Conservation (phyloP, 2,888 invertebrate genomes). For the Andrena bicolor region DNA sequence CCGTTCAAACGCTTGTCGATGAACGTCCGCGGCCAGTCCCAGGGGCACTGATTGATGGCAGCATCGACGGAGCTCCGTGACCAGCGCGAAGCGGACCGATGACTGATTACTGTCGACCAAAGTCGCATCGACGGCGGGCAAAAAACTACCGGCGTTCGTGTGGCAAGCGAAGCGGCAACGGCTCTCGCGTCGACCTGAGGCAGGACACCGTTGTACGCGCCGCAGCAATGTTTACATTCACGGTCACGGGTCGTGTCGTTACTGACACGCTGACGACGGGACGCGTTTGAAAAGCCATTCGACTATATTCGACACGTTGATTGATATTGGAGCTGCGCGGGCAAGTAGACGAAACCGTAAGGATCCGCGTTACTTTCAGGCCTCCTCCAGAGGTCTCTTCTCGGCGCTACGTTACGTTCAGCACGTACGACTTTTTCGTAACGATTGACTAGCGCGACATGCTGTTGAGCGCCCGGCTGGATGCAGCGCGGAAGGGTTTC, state of each 20-base stretch:
- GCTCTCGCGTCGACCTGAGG: neutral
- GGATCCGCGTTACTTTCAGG: neutral
- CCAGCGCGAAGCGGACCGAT: neutral
- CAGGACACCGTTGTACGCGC: slow-evolving; percentile 4
- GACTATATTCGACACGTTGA: slow-evolving; percentile 1
- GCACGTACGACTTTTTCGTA: slow-evolving; percentile 48
- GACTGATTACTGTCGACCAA: slow-evolving; percentile 7
- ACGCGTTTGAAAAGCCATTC: slow-evolving; percentile 49
- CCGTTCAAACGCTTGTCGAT: neutral
- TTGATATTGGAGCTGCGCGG: neutral
- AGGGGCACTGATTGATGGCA: slow-evolving; percentile 5
- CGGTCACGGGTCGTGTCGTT: slow-evolving; percentile 28
- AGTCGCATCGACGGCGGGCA: neutral
- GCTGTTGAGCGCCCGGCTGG: neutral
- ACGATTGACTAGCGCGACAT: slow-evolving; percentile 9
- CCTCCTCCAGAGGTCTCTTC: neutral
- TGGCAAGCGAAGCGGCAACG: neutral
- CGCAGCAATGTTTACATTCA: slow-evolving; percentile 48
- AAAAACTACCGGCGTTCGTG: slow-evolving; percentile 18
- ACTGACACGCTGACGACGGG: slow-evolving; percentile 28
- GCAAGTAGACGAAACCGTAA: neutral
- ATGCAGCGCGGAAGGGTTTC: neutral
- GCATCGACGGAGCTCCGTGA: neutral
- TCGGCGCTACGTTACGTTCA: slow-evolving; percentile 47
- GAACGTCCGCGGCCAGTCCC: neutral